These are phyloP conservation scores for Oscheius sp. DNA, from an alignment of 2,888 invertebrate genomes.

Conservation along the genomic window DNA sequence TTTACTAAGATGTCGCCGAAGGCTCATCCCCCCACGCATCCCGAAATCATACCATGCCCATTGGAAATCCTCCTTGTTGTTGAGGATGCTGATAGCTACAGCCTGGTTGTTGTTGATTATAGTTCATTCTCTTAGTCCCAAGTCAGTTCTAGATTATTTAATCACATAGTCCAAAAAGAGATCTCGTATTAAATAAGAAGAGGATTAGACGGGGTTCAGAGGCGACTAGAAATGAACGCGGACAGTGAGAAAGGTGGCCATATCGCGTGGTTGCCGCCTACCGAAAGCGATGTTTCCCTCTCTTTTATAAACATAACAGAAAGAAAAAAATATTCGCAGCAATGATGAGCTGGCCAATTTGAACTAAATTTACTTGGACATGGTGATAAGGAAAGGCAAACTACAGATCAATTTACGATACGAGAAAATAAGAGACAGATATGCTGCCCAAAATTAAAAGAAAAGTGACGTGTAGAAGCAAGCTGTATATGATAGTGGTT, in stretches of 20 bases:
- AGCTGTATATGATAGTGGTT: slow-evolving; percentile 24
- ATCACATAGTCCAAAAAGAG: slow-evolving; percentile 13
- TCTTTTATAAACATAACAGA: too few relatives aligned
- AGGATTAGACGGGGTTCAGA: background rate
- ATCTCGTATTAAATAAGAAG: background rate
- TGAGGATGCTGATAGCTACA: slow-evolving; percentile 26
- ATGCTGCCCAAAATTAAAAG: too few relatives aligned
- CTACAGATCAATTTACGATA: slow-evolving; percentile 21
- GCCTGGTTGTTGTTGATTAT: slow-evolving; percentile 22
- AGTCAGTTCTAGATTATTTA: slow-evolving; percentile 14
- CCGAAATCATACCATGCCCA: slow-evolving; percentile 21
- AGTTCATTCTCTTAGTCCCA: slow-evolving; percentile 16
- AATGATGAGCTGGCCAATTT: background rate
- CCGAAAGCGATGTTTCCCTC: background rate
- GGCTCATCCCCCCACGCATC: background rate
- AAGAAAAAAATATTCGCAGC: too few relatives aligned
- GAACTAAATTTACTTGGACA: slow-evolving; percentile 12
- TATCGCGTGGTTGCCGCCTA: background rate
- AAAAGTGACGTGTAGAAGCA: slow-evolving; percentile 23
- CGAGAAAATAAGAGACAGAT: background rate
- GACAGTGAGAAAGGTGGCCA: background rate
- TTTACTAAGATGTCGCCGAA: background rate
- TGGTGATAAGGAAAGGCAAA: slow-evolving; percentile 15
- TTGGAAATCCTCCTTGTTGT: slow-evolving; percentile 12
- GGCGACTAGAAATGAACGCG: background rate